phyloP scores from a whole-genome alignment of 2,113 vertebrate species.

The Centropus unirufus region DNA sequence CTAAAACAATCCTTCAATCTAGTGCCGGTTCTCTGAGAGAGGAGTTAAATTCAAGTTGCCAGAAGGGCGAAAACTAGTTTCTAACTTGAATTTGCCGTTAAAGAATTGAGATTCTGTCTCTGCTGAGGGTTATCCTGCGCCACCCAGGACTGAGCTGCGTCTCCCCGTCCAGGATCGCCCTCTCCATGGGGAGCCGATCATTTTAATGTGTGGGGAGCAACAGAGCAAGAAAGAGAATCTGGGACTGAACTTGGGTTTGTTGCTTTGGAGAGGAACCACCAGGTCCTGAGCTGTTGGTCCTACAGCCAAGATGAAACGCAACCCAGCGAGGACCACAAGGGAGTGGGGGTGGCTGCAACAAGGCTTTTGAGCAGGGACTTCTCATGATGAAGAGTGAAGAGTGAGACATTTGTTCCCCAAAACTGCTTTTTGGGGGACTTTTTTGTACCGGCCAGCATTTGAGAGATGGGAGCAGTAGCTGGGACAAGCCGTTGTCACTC shows the following conservation, averaged over 20 bases:
- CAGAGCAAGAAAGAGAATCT: neutral
- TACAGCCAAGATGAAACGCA: neutral
- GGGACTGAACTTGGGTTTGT: neutral
- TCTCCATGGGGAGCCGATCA: rapidly evolving
- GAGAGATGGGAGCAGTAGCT: neutral
- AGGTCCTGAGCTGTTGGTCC: rapidly evolving
- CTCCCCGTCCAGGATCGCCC: rapidly evolving
- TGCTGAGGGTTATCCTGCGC: neutral
- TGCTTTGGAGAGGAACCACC: neutral
- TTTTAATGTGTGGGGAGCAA: neutral
- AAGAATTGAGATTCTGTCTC: neutral
- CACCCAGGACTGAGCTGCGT: rapidly evolving
- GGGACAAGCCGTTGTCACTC: neutral
- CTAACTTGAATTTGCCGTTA: neutral
- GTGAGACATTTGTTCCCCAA: rapidly evolving
- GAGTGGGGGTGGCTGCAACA: neutral
- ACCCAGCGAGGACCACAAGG: neutral
- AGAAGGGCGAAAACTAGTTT: neutral
- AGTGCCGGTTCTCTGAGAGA: neutral
- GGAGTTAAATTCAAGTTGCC: neutral
- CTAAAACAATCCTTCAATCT: neutral
- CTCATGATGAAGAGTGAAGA: neutral
- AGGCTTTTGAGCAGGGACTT: neutral
- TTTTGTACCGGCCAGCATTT: neutral
- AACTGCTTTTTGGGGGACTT: neutral